Base-by-base conservation (phyloP, 30 jellyfish, hydroid and myxozoan species). In the Cassiopea andromeda region DNA sequence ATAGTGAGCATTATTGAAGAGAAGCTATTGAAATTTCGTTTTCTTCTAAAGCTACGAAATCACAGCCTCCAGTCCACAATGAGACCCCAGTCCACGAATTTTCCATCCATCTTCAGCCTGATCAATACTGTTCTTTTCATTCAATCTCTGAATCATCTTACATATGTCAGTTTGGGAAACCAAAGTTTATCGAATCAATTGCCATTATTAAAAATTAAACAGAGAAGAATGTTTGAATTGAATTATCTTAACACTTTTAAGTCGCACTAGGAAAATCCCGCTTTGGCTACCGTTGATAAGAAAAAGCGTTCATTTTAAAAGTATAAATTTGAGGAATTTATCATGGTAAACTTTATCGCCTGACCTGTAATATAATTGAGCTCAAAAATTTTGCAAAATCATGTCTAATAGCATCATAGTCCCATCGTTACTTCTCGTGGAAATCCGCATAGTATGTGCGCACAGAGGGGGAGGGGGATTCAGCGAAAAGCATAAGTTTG, bases 181-280 rank as follows among this genome's bases (percentile, higher is more conserved):
- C 86, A 77, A 77, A 49, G 19, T 77, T 77, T 77, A 77, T 77
- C 73, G 50, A 77, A 48, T 77, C 86, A 49, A 49, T 77, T 47
- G 17, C 73, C 70, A 7, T 77, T 77, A 77, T 77, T 48, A 77
- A 77, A 77, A 12, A 77, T 77, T 77, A 48, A 77, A 77, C 73
- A 2, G 86, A 43, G 15, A 48, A 77, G 84, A 45, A 75, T 46
- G 70, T 47, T 54, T 45, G 46, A 77, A 9, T 74, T 19, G 74
- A 77, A 58, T 77, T 77, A 77, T 77, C 86, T 77, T 9, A 19
- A 60, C 86, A 58, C 57, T 68, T 77, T 77, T 48, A 77, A 77
- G 48, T 77, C 86, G 43, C 45, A 77, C 2, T 74, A 15, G 48
- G 50, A 77, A 77, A 77, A 70, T 50, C 84, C 57, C 45, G 86